These are phyloP conservation scores for Echinometra lucunter DNA, from an alignment of 53 echinoderm and acorn worm species.

Conservation along the genomic window DNA sequence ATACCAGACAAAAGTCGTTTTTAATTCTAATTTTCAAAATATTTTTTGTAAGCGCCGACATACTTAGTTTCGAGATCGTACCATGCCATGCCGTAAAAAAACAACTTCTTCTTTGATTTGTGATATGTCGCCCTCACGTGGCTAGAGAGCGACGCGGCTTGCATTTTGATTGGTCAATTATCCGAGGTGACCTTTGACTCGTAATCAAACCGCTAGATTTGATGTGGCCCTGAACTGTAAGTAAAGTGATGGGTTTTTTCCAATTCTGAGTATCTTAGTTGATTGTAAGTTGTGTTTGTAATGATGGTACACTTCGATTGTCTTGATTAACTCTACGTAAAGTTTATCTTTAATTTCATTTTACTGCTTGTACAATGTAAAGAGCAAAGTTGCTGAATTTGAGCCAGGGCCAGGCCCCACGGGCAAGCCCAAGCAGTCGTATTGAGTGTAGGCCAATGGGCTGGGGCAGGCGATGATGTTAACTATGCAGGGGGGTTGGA, in stretches of 20 bases:
- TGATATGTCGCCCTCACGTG: neutral
- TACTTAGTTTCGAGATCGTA: too few species aligned
- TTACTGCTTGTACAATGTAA: neutral
- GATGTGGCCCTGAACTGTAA: neutral
- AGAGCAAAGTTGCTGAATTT: too few species aligned
- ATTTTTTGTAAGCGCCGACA: too few species aligned
- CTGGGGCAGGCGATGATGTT: neutral
- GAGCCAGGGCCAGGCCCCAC: too few species aligned
- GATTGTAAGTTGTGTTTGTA: neutral
- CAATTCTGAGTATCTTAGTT: neutral
- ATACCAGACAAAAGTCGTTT: too few species aligned
- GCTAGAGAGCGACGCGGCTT: neutral
- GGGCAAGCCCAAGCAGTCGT: too few species aligned
- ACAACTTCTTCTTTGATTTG: too few species aligned
- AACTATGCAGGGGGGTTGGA: too few species aligned
- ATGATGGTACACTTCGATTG: neutral
- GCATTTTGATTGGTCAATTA: slow-evolving; percentile 30
- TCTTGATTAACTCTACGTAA: neutral
- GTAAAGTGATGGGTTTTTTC: neutral
- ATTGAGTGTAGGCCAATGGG: too few species aligned
- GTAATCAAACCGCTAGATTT: slow-evolving; percentile 46
- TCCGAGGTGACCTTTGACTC: neutral
- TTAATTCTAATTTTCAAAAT: too few species aligned
- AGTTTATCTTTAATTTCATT: neutral
- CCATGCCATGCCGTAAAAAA: too few species aligned